These are phyloP conservation scores for Drosophila simulans DNA, from an alignment of 1,140 invertebrate species.

Conservation along the genomic window DNA sequence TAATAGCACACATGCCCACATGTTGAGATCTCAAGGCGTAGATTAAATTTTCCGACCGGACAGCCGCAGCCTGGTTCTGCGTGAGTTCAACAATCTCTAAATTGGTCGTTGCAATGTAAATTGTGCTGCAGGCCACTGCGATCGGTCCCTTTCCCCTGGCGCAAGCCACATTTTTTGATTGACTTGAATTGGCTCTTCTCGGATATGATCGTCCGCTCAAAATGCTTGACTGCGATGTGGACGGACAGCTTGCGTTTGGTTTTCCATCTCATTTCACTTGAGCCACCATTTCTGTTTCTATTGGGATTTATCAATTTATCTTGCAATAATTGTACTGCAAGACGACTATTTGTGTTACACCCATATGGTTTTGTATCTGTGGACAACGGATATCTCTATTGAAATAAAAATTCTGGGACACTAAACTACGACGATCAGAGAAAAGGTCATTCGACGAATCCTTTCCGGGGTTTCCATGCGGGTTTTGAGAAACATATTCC, in stretches of 20 bases:
- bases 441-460: too few species aligned
- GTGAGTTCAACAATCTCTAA: constrained; percentile 76
- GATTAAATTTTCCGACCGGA: constrained; percentile 50
- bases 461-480: too few species aligned
- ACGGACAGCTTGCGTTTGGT: not conserved
- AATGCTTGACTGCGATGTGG: constrained; percentile 1
- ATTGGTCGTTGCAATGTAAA: constrained; percentile 43
- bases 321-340: not conserved
- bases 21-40: constrained; percentile 46
- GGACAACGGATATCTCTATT: not conserved
- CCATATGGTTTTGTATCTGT: not conserved
- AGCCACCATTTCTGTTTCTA: not conserved
- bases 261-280: not conserved
- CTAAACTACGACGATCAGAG: too few species aligned
- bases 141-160: constrained; percentile 1
- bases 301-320: not conserved
- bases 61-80: constrained; percentile 18
- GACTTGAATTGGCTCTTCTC: constrained; percentile 31
- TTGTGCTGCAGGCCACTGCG: constrained; percentile 17
- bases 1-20: constrained; percentile 2
- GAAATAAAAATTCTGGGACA: too few species aligned
- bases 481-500: too few species aligned
- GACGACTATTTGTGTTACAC: not conserved
- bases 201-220: constrained; percentile 20
- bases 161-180: constrained; percentile 23